Evolutionary conservation across 1,140 invertebrate species (phyloP).

Genomic region (Drosophila parabipectinata): DNA sequence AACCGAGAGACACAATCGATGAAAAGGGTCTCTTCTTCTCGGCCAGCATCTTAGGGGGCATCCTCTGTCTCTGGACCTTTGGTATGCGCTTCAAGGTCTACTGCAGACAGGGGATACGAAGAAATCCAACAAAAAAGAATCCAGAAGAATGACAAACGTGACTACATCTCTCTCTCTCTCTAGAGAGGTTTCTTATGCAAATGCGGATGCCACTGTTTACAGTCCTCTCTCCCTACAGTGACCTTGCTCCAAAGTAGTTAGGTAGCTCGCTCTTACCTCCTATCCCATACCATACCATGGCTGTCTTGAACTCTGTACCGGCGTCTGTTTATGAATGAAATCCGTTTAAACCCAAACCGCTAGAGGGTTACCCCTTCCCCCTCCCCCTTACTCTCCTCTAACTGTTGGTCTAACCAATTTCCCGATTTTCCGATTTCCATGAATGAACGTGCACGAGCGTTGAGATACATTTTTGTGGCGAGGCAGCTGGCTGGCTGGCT

Average conservation of each 20-base stretch:
- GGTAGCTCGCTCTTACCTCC: too few relatives aligned
- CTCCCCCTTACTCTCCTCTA: too few relatives aligned
- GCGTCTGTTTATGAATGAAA: constrained; percentile 51
- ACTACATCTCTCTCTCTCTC: constrained; percentile 15
- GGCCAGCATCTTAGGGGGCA: constrained; percentile 11
- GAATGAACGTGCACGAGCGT: constrained; percentile 34
- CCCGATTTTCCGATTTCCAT: constrained; percentile 16
- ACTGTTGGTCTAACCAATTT: constrained; percentile 13
- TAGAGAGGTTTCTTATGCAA: constrained; percentile 22
- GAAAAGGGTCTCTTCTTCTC: constrained; percentile 51
- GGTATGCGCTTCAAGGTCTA: constrained; percentile 59
- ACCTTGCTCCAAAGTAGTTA: background rate
- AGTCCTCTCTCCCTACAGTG: background rate
- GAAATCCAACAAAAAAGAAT: background rate
- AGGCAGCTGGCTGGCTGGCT: constrained; percentile 15
- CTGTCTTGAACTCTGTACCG: too few relatives aligned
- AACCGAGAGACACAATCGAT: constrained; percentile 70
- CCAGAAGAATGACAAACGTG: constrained; percentile 49
- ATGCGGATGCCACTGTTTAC: constrained; percentile 39
- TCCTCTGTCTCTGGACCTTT: constrained; percentile 4
- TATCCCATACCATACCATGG: too few relatives aligned
- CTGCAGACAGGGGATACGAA: constrained; percentile 18
- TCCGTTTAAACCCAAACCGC: constrained; percentile 42
- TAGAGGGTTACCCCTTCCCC: constrained; percentile 28
- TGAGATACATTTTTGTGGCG: constrained; percentile 10